Percentiles rank a stretch among this genome's conserved stretches.
These are phyloP conservation scores for Myotis planiceps DNA, from an alignment of 2,797 vertebrate genomes.

Conservation along the genomic window DNA sequence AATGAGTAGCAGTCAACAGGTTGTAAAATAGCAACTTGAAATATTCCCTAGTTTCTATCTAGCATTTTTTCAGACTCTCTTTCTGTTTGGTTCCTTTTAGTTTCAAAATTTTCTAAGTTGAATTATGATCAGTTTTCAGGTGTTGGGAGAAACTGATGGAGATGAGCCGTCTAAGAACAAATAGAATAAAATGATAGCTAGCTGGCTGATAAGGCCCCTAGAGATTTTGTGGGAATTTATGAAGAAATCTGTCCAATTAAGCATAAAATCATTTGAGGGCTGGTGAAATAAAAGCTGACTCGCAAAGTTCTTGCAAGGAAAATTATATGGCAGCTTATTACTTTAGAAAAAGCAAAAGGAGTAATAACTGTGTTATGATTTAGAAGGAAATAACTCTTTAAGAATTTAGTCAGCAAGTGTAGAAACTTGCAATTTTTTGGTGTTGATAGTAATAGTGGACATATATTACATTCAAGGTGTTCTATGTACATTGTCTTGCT, in stretches of 20 bases:
- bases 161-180: background rate
- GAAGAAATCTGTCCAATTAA: conserved; percentile 49
- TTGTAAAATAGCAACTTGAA: conserved; percentile 42
- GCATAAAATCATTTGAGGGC: background rate
- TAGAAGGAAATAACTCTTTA: background rate
- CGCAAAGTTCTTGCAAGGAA: background rate
- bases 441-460: background rate
- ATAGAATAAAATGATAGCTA: conserved; percentile 30
- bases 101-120: conserved; percentile 41
- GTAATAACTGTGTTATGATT: background rate
- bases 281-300: conserved; percentile 35
- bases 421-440: background rate
- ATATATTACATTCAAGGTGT: background rate
- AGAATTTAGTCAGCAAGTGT: background rate
- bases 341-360: background rate
- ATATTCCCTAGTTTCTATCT: background rate
- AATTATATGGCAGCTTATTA: background rate
- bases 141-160: background rate
- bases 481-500: background rate
- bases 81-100: background rate
- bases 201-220: background rate
- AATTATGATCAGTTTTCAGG: conserved; percentile 48
- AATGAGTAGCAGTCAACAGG: background rate
- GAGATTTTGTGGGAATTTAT: conserved; percentile 21
- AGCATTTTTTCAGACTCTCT: background rate